Evolutionary conservation across 2,113 vertebrate genomes (phyloP).

Genomic region (Clarias magur): DNA sequence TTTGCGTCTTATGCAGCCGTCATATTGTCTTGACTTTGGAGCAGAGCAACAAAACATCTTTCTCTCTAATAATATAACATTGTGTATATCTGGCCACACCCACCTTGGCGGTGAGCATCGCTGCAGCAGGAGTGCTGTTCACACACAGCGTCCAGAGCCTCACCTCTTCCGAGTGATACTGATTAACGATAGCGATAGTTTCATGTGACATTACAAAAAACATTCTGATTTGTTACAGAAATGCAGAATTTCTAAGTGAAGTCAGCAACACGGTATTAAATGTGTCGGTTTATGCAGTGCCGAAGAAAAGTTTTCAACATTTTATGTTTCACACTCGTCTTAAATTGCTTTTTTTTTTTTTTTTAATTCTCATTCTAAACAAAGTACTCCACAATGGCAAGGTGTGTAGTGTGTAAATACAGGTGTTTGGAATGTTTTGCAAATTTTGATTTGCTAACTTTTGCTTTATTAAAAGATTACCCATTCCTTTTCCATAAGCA

Average conservation of each 20-base stretch:
- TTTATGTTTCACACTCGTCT: no score
- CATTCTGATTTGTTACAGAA: neutral
- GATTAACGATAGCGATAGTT: neutral
- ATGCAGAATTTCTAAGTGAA: neutral
- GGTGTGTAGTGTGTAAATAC: no score
- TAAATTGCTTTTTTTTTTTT: no score
- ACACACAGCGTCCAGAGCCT: neutral
- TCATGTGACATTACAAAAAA: neutral
- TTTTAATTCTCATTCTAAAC: no score
- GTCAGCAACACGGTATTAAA: neutral
- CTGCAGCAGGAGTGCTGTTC: neutral
- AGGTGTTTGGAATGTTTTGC: no score
- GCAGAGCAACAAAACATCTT: neutral
- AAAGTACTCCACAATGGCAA: no score
- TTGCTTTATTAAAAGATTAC: no score
- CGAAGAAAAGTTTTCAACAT: no score
- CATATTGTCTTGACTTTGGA: neutral
- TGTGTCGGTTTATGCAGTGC: neutral
- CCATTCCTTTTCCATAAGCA: no score
- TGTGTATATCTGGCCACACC: neutral
- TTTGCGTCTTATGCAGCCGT: neutral
- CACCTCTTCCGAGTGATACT: neutral
- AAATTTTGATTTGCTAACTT: no score
- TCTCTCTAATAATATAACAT: neutral
- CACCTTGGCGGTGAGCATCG: neutral